Evolutionary conservation across 2,888 invertebrate species (phyloP).

Genomic region (Orthosia gracilis): DNA sequence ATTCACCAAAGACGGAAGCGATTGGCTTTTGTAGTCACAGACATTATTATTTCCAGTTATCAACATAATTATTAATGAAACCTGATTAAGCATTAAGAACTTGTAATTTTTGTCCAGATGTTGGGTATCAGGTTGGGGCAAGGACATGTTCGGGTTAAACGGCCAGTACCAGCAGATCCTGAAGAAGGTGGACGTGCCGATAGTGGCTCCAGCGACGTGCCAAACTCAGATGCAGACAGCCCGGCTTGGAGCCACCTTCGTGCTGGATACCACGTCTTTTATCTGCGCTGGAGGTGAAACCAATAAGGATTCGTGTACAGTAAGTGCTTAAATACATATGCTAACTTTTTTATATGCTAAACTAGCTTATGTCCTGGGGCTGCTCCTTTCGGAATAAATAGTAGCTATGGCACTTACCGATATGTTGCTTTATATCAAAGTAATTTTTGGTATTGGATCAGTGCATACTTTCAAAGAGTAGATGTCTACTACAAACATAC

Average conservation of each 20-base stretch:
- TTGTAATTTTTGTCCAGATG: conserved; percentile 80
- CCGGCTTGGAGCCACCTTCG: conserved; percentile 92
- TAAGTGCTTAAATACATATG: conserved; percentile 77
- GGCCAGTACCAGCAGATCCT: conserved; percentile 92
- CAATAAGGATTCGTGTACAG: conserved; percentile 95
- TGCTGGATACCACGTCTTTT: conserved; percentile 93
- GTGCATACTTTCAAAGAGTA: too few relatives aligned
- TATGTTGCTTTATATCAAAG: too few relatives aligned
- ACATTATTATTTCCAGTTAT: background rate
- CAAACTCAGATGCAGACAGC: conserved; percentile 92
- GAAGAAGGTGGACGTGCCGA: conserved; percentile 94
- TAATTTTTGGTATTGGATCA: too few relatives aligned
- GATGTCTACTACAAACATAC: too few relatives aligned
- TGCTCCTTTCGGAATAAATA: too few relatives aligned
- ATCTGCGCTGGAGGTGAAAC: conserved; percentile 95
- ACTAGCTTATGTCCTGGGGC: too few relatives aligned
- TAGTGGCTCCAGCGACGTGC: conserved; percentile 93
- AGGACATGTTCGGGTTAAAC: conserved; percentile 93
- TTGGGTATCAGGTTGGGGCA: conserved; percentile 97
- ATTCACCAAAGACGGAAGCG: too few relatives aligned
- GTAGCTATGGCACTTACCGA: too few relatives aligned
- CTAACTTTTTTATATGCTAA: too few relatives aligned
- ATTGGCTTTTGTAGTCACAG: too few relatives aligned
- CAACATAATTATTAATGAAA: background rate
- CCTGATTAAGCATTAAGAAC: background rate